A percentile compares a stretch with the other conserved stretches of the same genome.
Conservation (phyloP, 2,797 vertebrate genomes). For the Enteromius argenteus region DNA sequence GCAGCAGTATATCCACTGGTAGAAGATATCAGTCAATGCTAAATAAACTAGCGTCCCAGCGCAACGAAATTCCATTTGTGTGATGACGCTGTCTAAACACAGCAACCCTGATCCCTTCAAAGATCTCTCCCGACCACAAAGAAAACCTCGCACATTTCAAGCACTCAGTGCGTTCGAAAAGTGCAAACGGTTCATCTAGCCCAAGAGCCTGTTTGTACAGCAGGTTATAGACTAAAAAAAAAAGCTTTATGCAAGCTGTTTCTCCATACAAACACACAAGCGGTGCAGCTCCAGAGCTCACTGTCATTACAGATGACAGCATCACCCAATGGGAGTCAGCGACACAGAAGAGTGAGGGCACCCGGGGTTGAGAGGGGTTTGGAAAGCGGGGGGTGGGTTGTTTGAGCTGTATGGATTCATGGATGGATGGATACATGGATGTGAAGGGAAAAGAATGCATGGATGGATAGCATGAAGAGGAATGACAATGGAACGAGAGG, state of each 20-base stretch:
- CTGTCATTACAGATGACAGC: conserved; percentile 53
- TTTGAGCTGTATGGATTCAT: conserved; percentile 38
- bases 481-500: conserved; percentile 29
- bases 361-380: conserved; percentile 10
- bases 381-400: not conserved
- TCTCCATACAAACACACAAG: conserved; percentile 61
- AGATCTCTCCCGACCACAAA: conserved; percentile 56
- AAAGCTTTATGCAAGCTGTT: conserved; percentile 60
- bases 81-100: conserved; percentile 20
- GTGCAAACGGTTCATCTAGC: conserved; percentile 49
- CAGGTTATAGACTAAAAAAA: conserved; percentile 53
- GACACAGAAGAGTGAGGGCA: conserved; percentile 20
- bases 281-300: conserved; percentile 24
- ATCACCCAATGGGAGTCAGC: conserved; percentile 41
- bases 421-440: conserved; percentile 34
- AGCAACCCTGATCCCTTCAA: conserved; percentile 22
- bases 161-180: conserved; percentile 71
- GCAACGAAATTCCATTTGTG: not conserved
- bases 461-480: conserved; percentile 5
- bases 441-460: conserved; percentile 43
- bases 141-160: conserved; percentile 67
- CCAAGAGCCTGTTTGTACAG: conserved; percentile 60
- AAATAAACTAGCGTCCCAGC: not conserved
- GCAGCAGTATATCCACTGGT: not conserved
- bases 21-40: not conserved